Conservation (phyloP, 2,888 invertebrate genomes). For the Amblyjoppa fuscipennis region DNA sequence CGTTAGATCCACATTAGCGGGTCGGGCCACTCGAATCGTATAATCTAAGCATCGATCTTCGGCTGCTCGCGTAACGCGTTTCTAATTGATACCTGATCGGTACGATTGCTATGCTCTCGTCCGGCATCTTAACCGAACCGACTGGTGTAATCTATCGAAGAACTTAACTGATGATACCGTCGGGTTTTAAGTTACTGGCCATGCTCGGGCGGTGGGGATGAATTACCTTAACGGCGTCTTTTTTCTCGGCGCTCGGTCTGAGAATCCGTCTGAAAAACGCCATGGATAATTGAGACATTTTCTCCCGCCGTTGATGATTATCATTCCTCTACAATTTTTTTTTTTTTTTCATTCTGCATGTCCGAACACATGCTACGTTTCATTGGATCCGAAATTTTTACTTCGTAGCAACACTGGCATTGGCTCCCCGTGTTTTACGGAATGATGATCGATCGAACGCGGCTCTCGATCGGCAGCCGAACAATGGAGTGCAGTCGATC, state of each 20-base stretch:
- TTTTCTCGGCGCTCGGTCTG: constrained; percentile 29
- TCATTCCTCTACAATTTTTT: neutral
- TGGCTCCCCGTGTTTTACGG: neutral
- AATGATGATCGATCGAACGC: constrained; percentile 69
- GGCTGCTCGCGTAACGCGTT: constrained; percentile 79
- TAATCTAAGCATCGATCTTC: constrained; percentile 80
- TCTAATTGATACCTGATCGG: constrained; percentile 76
- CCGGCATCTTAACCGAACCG: constrained; percentile 29
- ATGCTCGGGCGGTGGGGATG: constrained; percentile 31
- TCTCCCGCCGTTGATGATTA: neutral
- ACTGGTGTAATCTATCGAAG: constrained; percentile 39
- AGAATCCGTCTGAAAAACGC: constrained; percentile 6
- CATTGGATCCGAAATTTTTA: neutral
- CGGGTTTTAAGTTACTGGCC: constrained; percentile 26
- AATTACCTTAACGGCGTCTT: constrained; percentile 58
- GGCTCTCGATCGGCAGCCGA: constrained; percentile 66
- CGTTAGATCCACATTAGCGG: constrained; percentile 83
- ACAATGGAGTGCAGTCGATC: constrained; percentile 61
- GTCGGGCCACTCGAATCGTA: constrained; percentile 67
- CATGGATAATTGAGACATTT: constrained; percentile 53
- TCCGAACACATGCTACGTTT: neutral
- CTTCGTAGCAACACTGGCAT: neutral
- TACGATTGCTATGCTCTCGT: constrained; percentile 61
- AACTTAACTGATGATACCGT: constrained; percentile 33
- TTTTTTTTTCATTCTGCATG: neutral